Evolutionary conservation across 1,140 invertebrate genomes (phyloP), one percentile per base, ranked within the genome.

Genomic region (Trichogramma pretiosum): DNA sequence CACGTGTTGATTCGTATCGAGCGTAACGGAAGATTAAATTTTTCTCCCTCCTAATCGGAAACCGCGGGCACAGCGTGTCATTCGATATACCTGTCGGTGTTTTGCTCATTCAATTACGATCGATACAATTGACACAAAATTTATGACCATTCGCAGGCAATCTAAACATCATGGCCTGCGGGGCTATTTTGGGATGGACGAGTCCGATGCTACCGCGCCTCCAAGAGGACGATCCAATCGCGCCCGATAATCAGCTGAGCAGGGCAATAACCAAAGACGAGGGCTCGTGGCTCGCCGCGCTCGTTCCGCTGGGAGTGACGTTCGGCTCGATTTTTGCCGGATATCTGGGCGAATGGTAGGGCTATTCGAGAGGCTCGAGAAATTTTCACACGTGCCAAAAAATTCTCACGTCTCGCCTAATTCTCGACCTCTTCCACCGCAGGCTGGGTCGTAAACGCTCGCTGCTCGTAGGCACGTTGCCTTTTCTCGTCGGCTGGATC

Each of bases 261-360:
- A 56, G 61, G 0, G 55, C 56, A 0, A 58, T 78, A 10, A 73
- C 71, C 0, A 26, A 53, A 1, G 68, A 74, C 17, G 66, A 83
- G 54, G 68, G 73, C 39, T 81, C 84, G 5, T 90, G 85, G 85
- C 84, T 90, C 52, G 84, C 83, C 0, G 85, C 85, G 1, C 63
- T 90, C 3, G 70, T 89, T 33, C 80, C 85, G 1, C 61, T 91
- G 16, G 87, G 86, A 10, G 86, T 85, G 16, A 72, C 84, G 17
- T 59, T 85, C 30, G 85, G 84, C 72, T 55, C 63, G 54, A 57
- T 50, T 26, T 3, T 44, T 19, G 38, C 46, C 24, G 46, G 48
- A 3, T 46, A 42, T 23, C 23, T 51, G 14, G 48, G 26, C 10
- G 48, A 54, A 35, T 38, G 41, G 53, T 51, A 48, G 33, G n/a